A percentile compares a stretch with the other conserved stretches of the same genome.
Conservation (phyloP, 2,888 invertebrate species). For the Myopa testacea region DNA sequence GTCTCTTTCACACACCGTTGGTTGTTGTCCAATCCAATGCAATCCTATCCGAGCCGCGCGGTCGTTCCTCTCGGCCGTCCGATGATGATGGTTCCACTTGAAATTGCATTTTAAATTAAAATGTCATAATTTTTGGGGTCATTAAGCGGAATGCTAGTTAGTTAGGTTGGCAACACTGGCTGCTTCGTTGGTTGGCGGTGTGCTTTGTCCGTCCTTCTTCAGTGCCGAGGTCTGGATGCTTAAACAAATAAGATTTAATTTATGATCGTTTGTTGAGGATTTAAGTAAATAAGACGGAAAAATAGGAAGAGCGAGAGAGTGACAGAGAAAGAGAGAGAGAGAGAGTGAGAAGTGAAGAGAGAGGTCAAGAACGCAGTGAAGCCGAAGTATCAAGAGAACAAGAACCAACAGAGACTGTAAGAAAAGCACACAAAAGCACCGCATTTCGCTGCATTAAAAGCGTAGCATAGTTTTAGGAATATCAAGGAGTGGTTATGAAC, state of each 20-base stretch:
- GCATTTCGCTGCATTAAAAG: slow-evolving; percentile 19
- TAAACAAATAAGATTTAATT: slow-evolving; percentile 49
- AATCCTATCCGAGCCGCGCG: background rate
- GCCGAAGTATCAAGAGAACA: no score
- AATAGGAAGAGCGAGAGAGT: background rate
- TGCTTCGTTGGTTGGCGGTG: background rate
- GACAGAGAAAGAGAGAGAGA: background rate
- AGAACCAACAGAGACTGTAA: background rate
- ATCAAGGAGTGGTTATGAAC: slow-evolving; percentile 5
- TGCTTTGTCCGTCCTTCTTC: no score
- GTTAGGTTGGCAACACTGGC: slow-evolving; percentile 36
- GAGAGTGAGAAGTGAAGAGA: background rate
- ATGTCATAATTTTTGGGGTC: slow-evolving; percentile 43
- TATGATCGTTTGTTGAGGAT: background rate
- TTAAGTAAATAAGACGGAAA: background rate
- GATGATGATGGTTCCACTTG: slow-evolving; percentile 8
- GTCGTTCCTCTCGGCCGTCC: background rate
- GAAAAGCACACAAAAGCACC: background rate
- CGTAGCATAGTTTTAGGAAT: slow-evolving; percentile 34
- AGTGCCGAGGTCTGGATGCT: slow-evolving; percentile 1
- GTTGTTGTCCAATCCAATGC: background rate
- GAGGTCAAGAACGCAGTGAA: background rate
- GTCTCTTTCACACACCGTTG: background rate
- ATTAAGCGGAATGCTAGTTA: slow-evolving; percentile 42
- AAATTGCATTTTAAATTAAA: slow-evolving; percentile 45